phyloP scores from a whole-genome alignment of 2,888 invertebrate species.

The Timema cristinae region DNA sequence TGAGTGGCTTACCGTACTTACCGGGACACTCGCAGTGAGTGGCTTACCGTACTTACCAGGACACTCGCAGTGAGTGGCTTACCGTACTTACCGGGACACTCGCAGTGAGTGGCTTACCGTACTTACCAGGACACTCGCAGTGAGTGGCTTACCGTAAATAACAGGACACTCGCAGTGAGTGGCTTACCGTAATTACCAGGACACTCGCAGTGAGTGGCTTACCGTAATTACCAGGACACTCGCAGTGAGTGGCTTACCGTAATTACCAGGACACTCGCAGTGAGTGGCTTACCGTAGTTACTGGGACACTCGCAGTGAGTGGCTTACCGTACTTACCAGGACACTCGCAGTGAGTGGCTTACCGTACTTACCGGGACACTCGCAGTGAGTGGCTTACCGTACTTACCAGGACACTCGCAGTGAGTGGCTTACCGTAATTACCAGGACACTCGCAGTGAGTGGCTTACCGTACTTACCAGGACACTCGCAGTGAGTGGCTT shows the following conservation, averaged over 20 bases:
- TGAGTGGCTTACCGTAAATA: no score
- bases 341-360: slow-evolving; percentile 79
- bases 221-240: slow-evolving; percentile 74
- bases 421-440: slow-evolving; percentile 66
- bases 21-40: slow-evolving; percentile 83
- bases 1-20: slow-evolving; percentile 73
- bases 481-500: slow-evolving; percentile 79
- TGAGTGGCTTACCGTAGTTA: slow-evolving; percentile 66
- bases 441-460: slow-evolving; percentile 83
- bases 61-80: slow-evolving; percentile 79
- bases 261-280: slow-evolving; percentile 81
- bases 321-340: slow-evolving; percentile 66
- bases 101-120: slow-evolving; percentile 76
- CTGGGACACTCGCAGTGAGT: slow-evolving; percentile 83
- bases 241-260: slow-evolving; percentile 76
- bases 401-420: slow-evolving; percentile 85
- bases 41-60: slow-evolving; percentile 66
- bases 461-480: slow-evolving; percentile 66
- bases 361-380: slow-evolving; percentile 81
- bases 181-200: slow-evolving; percentile 57
- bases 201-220: slow-evolving; percentile 79
- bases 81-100: slow-evolving; percentile 81
- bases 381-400: slow-evolving; percentile 76
- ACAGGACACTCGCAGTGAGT: slow-evolving; percentile 85
- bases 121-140: slow-evolving; percentile 85